These are phyloP conservation scores for Leptinotarsa peninsularis DNA, from an alignment of 2,888 invertebrate genomes.

Conservation along the genomic window DNA sequence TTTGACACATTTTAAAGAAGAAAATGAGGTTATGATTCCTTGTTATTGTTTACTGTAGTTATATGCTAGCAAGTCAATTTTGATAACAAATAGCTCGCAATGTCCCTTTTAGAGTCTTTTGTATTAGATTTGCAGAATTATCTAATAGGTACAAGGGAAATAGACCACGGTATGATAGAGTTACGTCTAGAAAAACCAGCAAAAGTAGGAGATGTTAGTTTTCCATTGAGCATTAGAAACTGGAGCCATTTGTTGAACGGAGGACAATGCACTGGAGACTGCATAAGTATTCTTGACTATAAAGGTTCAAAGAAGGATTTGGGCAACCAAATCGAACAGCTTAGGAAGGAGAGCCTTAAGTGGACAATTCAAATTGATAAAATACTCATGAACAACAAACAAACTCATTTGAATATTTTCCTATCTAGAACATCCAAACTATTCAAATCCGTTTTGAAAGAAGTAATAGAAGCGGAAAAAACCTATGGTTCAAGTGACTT, in stretches of 20 bases:
- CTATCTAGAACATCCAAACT: constrained; percentile 65
- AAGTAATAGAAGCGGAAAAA: constrained; percentile 51
- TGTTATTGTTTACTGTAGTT: too few relatives aligned
- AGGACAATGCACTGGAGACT: constrained; percentile 25
- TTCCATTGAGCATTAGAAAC: constrained; percentile 70
- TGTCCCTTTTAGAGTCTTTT: constrained; percentile 47
- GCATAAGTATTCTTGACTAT: constrained; percentile 52
- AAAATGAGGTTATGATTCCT: too few relatives aligned
- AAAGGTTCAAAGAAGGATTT: constrained; percentile 42
- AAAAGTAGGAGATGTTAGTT: constrained; percentile 75
- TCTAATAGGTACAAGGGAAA: constrained; percentile 41
- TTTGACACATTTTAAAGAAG: too few relatives aligned
- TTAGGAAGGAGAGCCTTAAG: constrained; percentile 65
- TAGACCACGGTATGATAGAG: constrained; percentile 66
- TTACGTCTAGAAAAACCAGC: constrained; percentile 71
- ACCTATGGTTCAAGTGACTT: constrained; percentile 57
- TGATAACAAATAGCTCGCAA: constrained; percentile 27
- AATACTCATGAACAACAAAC: constrained; percentile 60
- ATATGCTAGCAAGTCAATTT: background rate
- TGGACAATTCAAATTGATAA: constrained; percentile 68
- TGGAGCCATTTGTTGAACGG: constrained; percentile 69
- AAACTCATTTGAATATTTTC: constrained; percentile 69
- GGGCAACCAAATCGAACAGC: constrained; percentile 55
- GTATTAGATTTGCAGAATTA: constrained; percentile 46
- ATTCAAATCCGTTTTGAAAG: constrained; percentile 57